phyloP scores from a whole-genome alignment of 2,113 vertebrate species.

The Melanerpes formicivorus region DNA sequence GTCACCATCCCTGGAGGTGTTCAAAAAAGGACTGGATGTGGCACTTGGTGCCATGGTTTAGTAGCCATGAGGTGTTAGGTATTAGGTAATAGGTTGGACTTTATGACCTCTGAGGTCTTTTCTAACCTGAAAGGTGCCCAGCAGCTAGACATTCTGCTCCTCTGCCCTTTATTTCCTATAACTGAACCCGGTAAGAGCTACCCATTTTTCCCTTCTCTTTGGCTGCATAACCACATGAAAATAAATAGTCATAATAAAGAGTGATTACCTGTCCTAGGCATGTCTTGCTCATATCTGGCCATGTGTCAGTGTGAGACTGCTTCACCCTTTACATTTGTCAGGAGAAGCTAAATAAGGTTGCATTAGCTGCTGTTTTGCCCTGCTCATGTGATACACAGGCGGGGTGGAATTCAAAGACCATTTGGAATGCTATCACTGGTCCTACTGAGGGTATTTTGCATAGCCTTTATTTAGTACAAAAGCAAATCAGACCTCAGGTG shows the following conservation, averaged over 20 bases:
- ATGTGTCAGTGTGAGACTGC: background rate
- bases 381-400: background rate
- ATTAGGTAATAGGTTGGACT: no score
- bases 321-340: constrained; percentile 12
- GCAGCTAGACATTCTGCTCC: background rate
- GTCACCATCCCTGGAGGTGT: no score
- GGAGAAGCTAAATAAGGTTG: constrained; percentile 49
- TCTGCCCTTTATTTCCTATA: background rate
- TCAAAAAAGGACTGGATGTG: no score
- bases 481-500: background rate
- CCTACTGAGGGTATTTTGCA: constrained; percentile 1
- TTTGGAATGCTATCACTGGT: background rate
- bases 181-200: background rate
- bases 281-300: background rate
- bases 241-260: background rate
- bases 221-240: background rate
- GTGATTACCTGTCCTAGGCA: background rate
- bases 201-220: background rate
- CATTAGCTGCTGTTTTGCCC: constrained; percentile 35
- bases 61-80: no score
- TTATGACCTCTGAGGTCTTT: no score
- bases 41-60: no score
- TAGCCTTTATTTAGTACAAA: constrained; percentile 9
- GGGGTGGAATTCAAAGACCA: background rate
- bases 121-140: background rate